These are phyloP conservation scores for Urocynchramus pylzowi DNA, from an alignment of 2,113 vertebrate species.

Conservation along the genomic window DNA sequence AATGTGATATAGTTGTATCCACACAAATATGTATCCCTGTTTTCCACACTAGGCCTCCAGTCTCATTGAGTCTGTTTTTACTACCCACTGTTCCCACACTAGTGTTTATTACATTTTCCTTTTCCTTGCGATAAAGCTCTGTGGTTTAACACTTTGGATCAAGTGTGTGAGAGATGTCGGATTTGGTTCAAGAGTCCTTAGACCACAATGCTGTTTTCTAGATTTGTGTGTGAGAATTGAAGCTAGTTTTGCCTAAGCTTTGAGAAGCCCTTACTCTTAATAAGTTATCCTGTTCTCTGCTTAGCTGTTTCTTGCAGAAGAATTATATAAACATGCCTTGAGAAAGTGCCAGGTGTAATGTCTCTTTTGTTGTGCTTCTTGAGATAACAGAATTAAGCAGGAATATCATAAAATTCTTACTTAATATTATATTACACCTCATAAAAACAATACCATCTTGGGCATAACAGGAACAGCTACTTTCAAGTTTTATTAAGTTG, in stretches of 20 bases:
- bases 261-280: background rate
- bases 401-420: background rate
- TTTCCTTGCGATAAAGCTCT: background rate
- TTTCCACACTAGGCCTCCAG: background rate
- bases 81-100: background rate
- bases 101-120: background rate
- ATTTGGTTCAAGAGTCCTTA: background rate
- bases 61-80: background rate
- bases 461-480: background rate
- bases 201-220: background rate
- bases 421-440: conserved; percentile 6
- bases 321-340: background rate
- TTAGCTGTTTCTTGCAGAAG: background rate
- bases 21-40: background rate
- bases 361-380: background rate
- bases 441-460: background rate
- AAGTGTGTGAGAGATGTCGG: background rate
- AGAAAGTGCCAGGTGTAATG: background rate
- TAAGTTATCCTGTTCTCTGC: background rate
- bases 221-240: background rate
- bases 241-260: background rate
- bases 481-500: background rate
- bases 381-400: conserved; percentile 9
- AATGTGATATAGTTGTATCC: background rate
- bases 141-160: background rate